Evolutionary conservation across 2,797 vertebrate species (phyloP).

Genomic region (Perodicticus potto): DNA sequence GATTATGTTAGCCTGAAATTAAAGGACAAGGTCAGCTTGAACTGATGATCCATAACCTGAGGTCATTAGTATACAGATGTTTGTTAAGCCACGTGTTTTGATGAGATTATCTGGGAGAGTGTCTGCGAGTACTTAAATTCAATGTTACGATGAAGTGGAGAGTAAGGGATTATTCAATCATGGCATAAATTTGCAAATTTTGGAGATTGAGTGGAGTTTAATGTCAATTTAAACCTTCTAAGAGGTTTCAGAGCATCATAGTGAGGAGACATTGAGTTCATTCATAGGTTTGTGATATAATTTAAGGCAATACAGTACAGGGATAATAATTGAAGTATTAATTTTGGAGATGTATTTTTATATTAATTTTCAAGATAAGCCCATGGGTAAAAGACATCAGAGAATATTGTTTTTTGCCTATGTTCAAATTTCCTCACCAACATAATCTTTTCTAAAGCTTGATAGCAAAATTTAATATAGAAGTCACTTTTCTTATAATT

Average conservation of each 20-base stretch:
- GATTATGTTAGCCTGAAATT: not conserved
- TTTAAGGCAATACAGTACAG: not conserved
- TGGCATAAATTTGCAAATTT: not conserved
- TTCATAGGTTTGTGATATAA: not conserved
- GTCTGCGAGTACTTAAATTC: not conserved
- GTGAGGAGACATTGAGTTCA: not conserved
- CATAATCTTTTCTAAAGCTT: not conserved
- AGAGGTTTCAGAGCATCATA: not conserved
- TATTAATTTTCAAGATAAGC: not conserved
- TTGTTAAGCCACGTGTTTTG: not conserved
- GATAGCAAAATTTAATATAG: conserved; percentile 10
- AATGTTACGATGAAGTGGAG: not conserved
- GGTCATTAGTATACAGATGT: not conserved
- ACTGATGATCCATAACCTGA: not conserved
- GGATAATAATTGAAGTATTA: not conserved
- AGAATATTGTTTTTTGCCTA: not conserved
- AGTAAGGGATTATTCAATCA: not conserved
- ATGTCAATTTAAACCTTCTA: not conserved
- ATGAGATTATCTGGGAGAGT: not conserved
- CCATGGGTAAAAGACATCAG: not conserved
- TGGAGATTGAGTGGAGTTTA: not conserved
- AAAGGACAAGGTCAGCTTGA: not conserved
- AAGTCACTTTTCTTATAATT: not conserved
- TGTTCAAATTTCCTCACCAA: not conserved
- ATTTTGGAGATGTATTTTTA: not conserved